phyloP scores from a whole-genome alignment of 30 jellyfish, hydroid and myxozoan species.

The Hydractinia echinata region DNA sequence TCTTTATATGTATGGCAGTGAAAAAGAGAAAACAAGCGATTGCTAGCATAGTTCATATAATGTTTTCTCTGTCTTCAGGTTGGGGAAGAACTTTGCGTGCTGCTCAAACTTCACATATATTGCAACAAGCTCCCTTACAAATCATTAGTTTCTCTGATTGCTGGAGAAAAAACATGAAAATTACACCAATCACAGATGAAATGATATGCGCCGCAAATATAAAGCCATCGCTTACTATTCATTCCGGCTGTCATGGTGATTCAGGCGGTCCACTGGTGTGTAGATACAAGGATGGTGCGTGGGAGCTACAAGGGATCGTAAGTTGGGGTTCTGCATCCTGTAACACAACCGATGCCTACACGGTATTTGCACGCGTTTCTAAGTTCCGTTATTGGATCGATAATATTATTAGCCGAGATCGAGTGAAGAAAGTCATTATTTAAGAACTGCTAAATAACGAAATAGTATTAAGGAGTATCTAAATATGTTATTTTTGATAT shows the following conservation, averaged over 20 bases:
- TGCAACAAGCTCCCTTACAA: slow-evolving; percentile 48
- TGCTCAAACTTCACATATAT: slow-evolving; percentile 18
- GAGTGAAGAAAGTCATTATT: no score
- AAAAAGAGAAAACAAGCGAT: no score
- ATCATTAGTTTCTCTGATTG: slow-evolving; percentile 33
- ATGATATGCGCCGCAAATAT: slow-evolving; percentile 50
- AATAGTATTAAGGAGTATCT: no score
- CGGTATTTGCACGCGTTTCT: slow-evolving; percentile 70
- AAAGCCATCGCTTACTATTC: slow-evolving; percentile 25
- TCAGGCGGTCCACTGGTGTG: slow-evolving; percentile 87
- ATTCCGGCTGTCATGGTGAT: slow-evolving; percentile 77
- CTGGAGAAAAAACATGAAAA: slow-evolving; percentile 14
- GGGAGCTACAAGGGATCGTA: slow-evolving; percentile 84
- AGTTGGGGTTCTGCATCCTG: slow-evolving; percentile 77
- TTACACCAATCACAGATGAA: slow-evolving; percentile 23
- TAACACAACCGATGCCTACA: slow-evolving; percentile 50
- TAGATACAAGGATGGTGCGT: slow-evolving; percentile 56
- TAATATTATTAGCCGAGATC: no score
- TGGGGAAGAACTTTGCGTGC: slow-evolving; percentile 57
- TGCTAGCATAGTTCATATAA: no score
- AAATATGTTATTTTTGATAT: no score
- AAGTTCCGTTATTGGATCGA: slow-evolving; percentile 58
- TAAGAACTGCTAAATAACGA: no score
- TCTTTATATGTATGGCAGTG: no score
- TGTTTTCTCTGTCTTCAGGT: slow-evolving; percentile 14